Base-by-base conservation (phyloP, 2,888 invertebrate species). In the Drosophila trichaetosa region DNA sequence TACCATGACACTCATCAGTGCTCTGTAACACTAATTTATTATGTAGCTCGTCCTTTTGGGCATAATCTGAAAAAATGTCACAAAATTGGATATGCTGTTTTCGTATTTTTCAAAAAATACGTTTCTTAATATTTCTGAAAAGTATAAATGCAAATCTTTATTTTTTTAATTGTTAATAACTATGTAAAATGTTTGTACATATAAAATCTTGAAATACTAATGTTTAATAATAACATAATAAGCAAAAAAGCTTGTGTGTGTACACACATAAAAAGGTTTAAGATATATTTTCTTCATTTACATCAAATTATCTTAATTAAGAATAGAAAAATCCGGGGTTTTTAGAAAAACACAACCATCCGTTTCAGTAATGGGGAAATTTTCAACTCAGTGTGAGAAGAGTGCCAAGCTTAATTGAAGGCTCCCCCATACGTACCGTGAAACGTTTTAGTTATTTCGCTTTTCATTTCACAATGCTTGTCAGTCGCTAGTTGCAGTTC, bases 391-490 rank as follows among this genome's bases (percentile, higher is more conserved):
- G 16, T 24, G 7, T 82, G 80, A 83, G 69, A 65, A 54, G 66
- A 48, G 57, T 69, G 69, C 68, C 69, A 52, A 67, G 57, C 62
- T 66, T 68, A 73, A 70, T 71, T 49, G 58, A 31, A 58, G 48
- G 18, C 36, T 46, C 21, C 21, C 13, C 24, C 21, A 6, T 5
- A 6, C 4, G 5, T 18, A 13, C 31, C 42, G 11, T 27, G 6
- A 13, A 21, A n/a, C 49, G 24, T 64, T 64, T 64, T 27, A 69
- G 80, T 67, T 77, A 76, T 86, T 86, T 86, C 70, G 77, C 80
- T 79, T 84, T 88, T 88, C 78, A 84, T 88, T 88, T 87, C 61
- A 57, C 75, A 69, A 74, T 61, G 68, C 70, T 71, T 71, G 72
- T 68, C 80, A 62, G 75, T 60, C 58, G 62, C 68, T 67, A 71